Percentiles rank a stretch among this genome's conserved stretches.
These are phyloP conservation scores for Condylura cristata DNA, from an alignment of 2,113 vertebrate species.

Conservation along the genomic window DNA sequence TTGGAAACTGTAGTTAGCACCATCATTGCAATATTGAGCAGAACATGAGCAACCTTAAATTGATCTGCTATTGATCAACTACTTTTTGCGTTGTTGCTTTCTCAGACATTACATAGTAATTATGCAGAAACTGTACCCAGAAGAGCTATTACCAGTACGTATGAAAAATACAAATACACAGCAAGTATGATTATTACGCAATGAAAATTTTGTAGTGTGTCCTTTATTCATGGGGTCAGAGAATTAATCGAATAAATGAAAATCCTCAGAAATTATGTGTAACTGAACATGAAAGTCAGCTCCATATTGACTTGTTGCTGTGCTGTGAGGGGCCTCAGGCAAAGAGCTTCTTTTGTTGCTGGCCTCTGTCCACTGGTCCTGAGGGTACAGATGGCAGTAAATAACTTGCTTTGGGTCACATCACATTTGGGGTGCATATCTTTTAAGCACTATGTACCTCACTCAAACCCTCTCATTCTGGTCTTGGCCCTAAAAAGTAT, in stretches of 20 bases:
- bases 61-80: neutral
- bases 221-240: neutral
- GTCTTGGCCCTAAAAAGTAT: neutral
- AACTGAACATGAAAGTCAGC: neutral
- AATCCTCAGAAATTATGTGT: neutral
- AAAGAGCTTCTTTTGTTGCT: neutral
- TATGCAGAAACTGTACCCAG: conserved; percentile 54
- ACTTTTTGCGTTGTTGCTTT: conserved; percentile 53
- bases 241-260: conserved; percentile 11
- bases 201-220: neutral
- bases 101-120: conserved; percentile 67
- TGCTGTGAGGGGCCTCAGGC: neutral
- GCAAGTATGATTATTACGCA: neutral
- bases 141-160: neutral
- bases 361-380: neutral
- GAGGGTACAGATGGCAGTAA: neutral
- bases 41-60: neutral
- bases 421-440: neutral
- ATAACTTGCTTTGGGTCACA: neutral
- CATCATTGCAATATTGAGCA: neutral
- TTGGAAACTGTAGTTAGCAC: neutral
- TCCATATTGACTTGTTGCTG: neutral
- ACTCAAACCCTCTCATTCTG: neutral
- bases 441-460: neutral
- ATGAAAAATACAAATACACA: neutral